These are phyloP conservation scores for Phaedon cochleariae DNA, from an alignment of 2,888 invertebrate species.

Conservation along the genomic window DNA sequence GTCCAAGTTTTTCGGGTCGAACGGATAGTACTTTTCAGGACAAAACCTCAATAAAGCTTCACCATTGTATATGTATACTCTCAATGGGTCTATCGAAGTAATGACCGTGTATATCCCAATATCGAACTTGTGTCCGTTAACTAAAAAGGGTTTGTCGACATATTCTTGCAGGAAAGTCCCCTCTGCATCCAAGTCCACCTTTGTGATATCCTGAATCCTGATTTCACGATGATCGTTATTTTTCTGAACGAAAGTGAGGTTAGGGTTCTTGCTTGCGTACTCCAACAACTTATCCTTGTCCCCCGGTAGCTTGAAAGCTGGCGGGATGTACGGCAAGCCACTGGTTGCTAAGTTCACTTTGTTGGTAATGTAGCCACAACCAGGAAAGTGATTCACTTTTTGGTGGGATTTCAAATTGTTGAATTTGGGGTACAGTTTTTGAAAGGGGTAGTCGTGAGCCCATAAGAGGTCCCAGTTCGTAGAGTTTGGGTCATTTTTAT, in stretches of 20 bases:
- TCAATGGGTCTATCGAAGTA: conserved; percentile 89
- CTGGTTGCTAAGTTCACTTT: conserved; percentile 90
- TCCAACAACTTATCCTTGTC: conserved; percentile 75
- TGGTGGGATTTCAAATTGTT: conserved; percentile 75
- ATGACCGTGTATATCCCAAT: conserved; percentile 93
- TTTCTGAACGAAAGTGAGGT: conserved; percentile 87
- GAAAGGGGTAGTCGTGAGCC: conserved; percentile 94
- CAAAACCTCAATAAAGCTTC: conserved; percentile 95
- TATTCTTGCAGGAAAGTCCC: conserved; percentile 93
- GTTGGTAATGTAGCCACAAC: conserved; percentile 91
- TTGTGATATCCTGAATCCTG: conserved; percentile 73
- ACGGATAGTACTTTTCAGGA: conserved; percentile 87
- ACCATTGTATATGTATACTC: conserved; percentile 84
- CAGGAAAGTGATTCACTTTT: conserved; percentile 93
- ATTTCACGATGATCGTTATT: conserved; percentile 92
- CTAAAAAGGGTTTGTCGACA: conserved; percentile 84
- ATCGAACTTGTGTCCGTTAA: conserved; percentile 96
- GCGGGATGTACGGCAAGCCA: conserved; percentile 81
- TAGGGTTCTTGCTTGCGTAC: conserved; percentile 73
- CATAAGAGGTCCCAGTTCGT: conserved; percentile 86
- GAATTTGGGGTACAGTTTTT: conserved; percentile 65
- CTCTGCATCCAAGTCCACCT: conserved; percentile 74
- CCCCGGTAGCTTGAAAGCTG: conserved; percentile 86
- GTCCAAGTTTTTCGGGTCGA: conserved; percentile 78
- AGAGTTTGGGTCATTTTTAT: conserved; percentile 60